Percentiles rank a stretch among this genome's conserved stretches.
These are phyloP conservation scores for Mustela nigripes DNA, from an alignment of 2,113 vertebrate genomes.

Conservation along the genomic window DNA sequence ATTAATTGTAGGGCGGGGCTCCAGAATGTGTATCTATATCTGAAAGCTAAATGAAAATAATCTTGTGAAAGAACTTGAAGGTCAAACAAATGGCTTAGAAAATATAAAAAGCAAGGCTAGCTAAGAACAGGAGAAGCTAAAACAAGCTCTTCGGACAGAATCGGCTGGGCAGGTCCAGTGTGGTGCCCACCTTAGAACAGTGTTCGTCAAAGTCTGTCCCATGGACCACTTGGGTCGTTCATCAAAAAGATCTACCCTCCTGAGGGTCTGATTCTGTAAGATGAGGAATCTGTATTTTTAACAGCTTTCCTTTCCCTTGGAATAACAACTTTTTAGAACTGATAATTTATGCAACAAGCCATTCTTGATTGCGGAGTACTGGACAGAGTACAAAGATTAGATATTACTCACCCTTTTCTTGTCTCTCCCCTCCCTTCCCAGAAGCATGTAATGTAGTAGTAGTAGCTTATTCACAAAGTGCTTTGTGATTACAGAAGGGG, in stretches of 20 bases:
- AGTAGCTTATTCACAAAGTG: background rate
- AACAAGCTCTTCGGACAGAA: background rate
- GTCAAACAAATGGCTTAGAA: background rate
- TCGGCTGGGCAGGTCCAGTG: background rate
- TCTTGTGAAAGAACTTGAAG: background rate
- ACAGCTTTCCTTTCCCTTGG: background rate
- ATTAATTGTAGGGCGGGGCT: conserved; percentile 33
- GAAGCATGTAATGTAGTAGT: background rate
- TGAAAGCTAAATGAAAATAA: conserved; percentile 59
- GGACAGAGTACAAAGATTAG: background rate
- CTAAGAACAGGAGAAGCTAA: background rate
- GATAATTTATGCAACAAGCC: background rate
- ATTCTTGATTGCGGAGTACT: conserved; percentile 5
- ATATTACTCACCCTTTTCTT: background rate
- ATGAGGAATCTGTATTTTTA: background rate
- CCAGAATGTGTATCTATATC: background rate
- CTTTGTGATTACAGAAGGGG: background rate
- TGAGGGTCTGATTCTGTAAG: background rate
- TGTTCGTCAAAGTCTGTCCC: background rate
- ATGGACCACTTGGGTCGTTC: background rate
- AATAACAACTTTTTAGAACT: background rate
- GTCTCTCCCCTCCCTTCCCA: background rate
- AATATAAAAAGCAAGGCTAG: conserved; percentile 46
- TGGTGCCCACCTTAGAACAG: background rate
- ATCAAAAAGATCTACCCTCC: background rate